phyloP scores from a whole-genome alignment of 2,113 vertebrate genomes.

The Anas platyrhynchos region DNA sequence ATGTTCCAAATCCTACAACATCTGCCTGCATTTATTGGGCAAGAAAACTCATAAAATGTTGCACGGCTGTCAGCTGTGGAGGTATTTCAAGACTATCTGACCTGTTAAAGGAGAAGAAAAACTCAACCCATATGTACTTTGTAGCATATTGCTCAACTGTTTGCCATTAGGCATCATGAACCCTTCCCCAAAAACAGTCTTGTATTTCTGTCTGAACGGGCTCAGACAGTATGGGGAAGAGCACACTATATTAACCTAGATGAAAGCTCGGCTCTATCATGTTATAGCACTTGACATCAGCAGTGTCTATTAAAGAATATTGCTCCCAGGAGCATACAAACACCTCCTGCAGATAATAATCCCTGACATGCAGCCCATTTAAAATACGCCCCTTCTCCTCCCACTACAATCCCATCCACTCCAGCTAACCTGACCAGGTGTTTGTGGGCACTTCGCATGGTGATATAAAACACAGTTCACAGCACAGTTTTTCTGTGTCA shows the following conservation, averaged over 20 bases:
- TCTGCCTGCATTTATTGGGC: slow-evolving; percentile 57
- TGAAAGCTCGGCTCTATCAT: neutral
- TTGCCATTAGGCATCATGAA: slow-evolving; percentile 56
- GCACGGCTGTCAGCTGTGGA: slow-evolving; percentile 49
- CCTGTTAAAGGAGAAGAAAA: slow-evolving; percentile 27
- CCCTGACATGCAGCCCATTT: neutral
- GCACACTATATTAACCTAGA: neutral
- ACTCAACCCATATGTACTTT: slow-evolving; percentile 32
- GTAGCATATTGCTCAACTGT: slow-evolving; percentile 35
- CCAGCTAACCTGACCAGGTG: slow-evolving; percentile 21
- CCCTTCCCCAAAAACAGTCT: slow-evolving; percentile 12
- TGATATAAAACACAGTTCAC: neutral
- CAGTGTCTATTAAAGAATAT: slow-evolving; percentile 3
- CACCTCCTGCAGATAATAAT: neutral
- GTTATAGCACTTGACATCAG: neutral
- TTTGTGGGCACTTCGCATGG: neutral
- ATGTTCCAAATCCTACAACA: slow-evolving; percentile 67
- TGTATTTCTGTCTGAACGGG: slow-evolving; percentile 46
- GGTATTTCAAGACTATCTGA: slow-evolving; percentile 28
- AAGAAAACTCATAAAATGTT: slow-evolving; percentile 63
- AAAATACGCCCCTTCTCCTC: neutral
- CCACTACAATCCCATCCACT: neutral
- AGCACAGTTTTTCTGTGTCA: neutral
- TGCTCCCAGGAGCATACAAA: slow-evolving; percentile 4
- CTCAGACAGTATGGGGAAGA: slow-evolving; percentile 26